These are phyloP conservation scores for Eospalax fontanierii DNA, from an alignment of 2,797 vertebrate species.

Conservation along the genomic window DNA sequence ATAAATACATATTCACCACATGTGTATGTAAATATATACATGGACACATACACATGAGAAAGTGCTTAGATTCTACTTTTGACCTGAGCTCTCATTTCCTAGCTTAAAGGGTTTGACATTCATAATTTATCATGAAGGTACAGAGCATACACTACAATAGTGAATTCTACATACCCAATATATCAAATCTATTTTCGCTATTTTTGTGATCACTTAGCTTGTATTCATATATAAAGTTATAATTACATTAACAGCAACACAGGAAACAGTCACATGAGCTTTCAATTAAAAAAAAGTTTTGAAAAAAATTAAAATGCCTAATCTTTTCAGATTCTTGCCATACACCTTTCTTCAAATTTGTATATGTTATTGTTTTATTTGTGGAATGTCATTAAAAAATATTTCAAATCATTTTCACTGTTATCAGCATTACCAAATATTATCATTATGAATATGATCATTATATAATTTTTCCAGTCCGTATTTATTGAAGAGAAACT, in stretches of 20 bases:
- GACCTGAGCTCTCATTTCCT: background rate
- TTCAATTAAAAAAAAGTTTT: background rate
- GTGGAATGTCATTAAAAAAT: background rate
- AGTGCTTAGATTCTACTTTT: constrained; percentile 22
- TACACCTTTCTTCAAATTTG: constrained; percentile 11
- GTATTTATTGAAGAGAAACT: constrained; percentile 40
- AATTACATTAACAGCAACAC: background rate
- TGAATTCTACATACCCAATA: background rate
- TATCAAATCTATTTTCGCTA: background rate
- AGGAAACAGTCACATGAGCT: background rate
- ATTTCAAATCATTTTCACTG: background rate
- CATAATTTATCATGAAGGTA: constrained; percentile 12
- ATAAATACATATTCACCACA: constrained; percentile 43
- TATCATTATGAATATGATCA: too few species aligned
- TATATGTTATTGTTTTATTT: constrained; percentile 5
- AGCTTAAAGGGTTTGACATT: constrained; percentile 29
- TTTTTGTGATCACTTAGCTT: background rate
- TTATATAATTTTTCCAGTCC: background rate
- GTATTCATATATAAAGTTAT: constrained; percentile 32
- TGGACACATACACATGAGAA: background rate
- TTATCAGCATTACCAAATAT: background rate
- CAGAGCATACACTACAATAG: background rate
- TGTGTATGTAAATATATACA: background rate
- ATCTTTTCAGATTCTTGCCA: background rate
- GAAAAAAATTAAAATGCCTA: constrained; percentile 17